Evolutionary conservation across 1,140 invertebrate genomes (phyloP).

Genomic region (Lamellibrachia luymesi): DNA sequence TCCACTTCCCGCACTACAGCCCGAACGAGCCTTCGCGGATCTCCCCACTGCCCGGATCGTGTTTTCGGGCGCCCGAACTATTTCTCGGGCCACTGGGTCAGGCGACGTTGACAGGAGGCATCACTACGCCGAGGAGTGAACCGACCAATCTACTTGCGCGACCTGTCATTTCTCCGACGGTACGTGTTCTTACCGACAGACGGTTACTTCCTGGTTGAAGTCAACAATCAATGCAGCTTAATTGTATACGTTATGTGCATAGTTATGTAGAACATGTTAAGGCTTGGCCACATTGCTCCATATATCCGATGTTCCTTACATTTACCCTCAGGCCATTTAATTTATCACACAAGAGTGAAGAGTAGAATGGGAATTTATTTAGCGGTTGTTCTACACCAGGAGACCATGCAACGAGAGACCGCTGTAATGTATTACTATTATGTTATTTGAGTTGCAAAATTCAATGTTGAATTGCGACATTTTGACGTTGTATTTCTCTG

Average conservation of each 20-base stretch:
- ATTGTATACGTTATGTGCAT: neutral
- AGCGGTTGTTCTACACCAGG: no score
- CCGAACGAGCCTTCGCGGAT: neutral
- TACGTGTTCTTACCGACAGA: neutral
- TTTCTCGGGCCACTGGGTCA: neutral
- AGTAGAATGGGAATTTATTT: no score
- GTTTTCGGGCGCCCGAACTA: neutral
- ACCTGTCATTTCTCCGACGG: neutral
- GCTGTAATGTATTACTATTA: no score
- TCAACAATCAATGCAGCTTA: neutral
- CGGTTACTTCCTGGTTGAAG: neutral
- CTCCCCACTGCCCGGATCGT: neutral
- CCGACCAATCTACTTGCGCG: neutral
- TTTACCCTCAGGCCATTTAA: no score
- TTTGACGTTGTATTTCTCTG: neutral
- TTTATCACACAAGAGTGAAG: no score
- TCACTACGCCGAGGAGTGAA: neutral
- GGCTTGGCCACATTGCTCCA: no score
- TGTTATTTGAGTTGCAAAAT: no score
- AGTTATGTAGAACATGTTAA: no score
- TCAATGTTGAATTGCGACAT: no score
- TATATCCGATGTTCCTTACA: no score
- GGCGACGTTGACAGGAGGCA: neutral
- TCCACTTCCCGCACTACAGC: neutral
- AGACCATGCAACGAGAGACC: no score